Base-by-base conservation (phyloP, 2,888 invertebrate genomes). In the Dichetophora obliterata region DNA sequence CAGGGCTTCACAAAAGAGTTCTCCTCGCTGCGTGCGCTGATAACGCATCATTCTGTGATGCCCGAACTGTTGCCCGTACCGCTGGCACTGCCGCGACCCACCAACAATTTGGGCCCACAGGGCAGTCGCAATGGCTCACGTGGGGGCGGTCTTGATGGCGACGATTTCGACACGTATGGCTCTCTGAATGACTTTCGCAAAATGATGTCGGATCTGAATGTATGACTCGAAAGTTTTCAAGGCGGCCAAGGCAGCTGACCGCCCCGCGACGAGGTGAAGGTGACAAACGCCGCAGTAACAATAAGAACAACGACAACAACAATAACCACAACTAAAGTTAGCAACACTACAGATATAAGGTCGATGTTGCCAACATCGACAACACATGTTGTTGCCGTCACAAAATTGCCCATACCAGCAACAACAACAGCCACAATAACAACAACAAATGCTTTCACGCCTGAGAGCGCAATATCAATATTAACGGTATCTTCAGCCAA, bases 1-100 rank as follows among this genome's bases (percentile, higher is more conserved):
- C 91, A 98, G 98, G 98, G 98, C 79, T 96, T 98, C 90, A 98
- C 97, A 82, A 98, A 98, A 90, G 98, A 98, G 91, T 98, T 98
- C 91, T 92, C 94, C 50, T 96, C 95, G 72, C 91, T 98, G 84
- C 94, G 94, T 24, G 95, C 98, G 19, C 92, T 98, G 83, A 98
- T 98, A 89, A 97, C 96, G 78, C 98, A 98, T 91, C 98, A 98
- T 90, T 97, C 98, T 82, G 98, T 98, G 82, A 98, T 98, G 98
- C 96, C 96, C 65, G 98, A 98, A 90, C 92, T 98, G 86, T 91
- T 98, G 85, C 98, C 98, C 1, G 97, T 97, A 88, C 96, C 98
- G 61, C 91, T 98, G 83, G 94, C 95, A 0, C 91, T 96, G 81
- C 94, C 94, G 85, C 91, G 94, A 71, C 94, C 89, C 31, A 84